A percentile compares a stretch with the other conserved stretches of the same genome.
phyloP scores from a whole-genome alignment of 2,113 vertebrate species.

The Gobius niger region DNA sequence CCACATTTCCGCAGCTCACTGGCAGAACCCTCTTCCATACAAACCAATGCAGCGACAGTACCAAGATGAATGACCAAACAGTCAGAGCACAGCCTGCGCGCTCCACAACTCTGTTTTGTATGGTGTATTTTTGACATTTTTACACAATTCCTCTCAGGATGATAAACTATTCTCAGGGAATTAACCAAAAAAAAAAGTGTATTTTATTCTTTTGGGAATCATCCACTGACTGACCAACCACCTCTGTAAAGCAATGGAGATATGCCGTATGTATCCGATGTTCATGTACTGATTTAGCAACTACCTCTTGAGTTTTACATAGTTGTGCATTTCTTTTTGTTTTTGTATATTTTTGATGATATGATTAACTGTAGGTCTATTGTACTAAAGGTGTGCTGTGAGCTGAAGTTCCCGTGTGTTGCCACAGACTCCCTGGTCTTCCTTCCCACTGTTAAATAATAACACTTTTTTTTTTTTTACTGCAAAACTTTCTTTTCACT shows the following conservation, averaged over 20 bases:
- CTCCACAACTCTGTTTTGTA: conserved; percentile 66
- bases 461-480: conserved; percentile 39
- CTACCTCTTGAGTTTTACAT: conserved; percentile 93
- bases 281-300: conserved; percentile 90
- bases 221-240: conserved; percentile 68
- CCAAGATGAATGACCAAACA: conserved; percentile 66
- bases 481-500: conserved; percentile 54
- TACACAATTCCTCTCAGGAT: conserved; percentile 93
- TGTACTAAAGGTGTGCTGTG: conserved; percentile 75
- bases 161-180: conserved; percentile 99
- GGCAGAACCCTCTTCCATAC: background rate
- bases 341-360: conserved; percentile 68
- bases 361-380: conserved; percentile 73
- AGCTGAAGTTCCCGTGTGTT: conserved; percentile 69
- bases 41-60: conserved; percentile 61
- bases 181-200: conserved; percentile 87
- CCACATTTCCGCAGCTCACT: background rate
- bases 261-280: conserved; percentile 68
- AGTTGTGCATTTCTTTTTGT: conserved; percentile 76
- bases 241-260: conserved; percentile 71
- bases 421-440: conserved; percentile 69
- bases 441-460: conserved; percentile 71
- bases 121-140: conserved; percentile 71
- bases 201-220: conserved; percentile 84
- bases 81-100: conserved; percentile 58